A percentile compares a stretch with the other conserved stretches of the same genome.
Conservation (phyloP, 2,888 invertebrate species). For the Resseliella maxima region DNA sequence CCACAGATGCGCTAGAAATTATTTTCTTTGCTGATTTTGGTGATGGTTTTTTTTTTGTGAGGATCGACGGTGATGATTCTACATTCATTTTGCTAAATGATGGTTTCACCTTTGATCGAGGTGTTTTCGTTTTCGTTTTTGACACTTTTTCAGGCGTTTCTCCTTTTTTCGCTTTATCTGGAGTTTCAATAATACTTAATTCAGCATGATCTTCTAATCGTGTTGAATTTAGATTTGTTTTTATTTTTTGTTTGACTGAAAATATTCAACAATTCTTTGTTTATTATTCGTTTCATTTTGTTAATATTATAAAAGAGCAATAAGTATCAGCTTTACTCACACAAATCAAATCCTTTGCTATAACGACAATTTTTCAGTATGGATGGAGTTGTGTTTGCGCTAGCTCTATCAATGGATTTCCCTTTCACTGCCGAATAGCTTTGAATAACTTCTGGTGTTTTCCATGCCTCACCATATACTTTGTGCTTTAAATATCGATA, state of each 20-base stretch:
- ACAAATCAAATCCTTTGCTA: constrained; percentile 35
- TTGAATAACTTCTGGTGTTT: constrained; percentile 65
- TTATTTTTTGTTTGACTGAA: constrained; percentile 9
- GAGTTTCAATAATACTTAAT: constrained; percentile 22
- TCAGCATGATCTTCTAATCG: constrained; percentile 16
- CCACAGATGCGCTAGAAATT: neutral
- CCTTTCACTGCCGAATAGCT: constrained; percentile 58
- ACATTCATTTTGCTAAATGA: neutral
- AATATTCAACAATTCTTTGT: neutral
- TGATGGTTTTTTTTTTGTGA: constrained; percentile 17
- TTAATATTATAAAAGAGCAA: neutral
- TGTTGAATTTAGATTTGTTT: neutral
- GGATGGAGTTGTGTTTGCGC: neutral
- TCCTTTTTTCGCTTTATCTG: neutral
- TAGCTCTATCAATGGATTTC: neutral
- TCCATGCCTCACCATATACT: constrained; percentile 66
- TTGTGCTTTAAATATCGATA: constrained; percentile 57
- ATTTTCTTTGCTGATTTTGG: neutral
- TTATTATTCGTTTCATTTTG: neutral
- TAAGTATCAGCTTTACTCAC: neutral
- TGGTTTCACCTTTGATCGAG: neutral
- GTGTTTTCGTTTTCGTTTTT: neutral
- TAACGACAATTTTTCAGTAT: neutral
- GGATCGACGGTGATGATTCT: neutral
- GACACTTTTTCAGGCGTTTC: neutral